Evolutionary conservation across 1,140 invertebrate species (phyloP), one percentile per base, ranked within the genome.

Genomic region (Physella acuta): DNA sequence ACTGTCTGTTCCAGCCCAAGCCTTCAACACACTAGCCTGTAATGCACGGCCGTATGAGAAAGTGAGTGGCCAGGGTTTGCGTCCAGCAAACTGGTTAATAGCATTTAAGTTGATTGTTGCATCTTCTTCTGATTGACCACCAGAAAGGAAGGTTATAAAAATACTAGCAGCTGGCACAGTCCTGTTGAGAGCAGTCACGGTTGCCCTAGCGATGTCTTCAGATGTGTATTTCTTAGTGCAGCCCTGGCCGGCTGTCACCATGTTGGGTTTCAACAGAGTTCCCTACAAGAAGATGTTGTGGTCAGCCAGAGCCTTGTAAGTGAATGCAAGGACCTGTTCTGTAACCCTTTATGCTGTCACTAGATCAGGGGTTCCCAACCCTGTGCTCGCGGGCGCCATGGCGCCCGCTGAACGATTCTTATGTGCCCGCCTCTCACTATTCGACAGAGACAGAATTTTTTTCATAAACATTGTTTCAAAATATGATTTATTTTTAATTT

Each of bases 221-320:
- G 94, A 89, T 20, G 89, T 89, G 78, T 62, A 68, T 75, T 90
- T 93, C 66, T 88, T 91, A 4, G 80, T 0, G 79, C 90, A 92
- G 2, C 88, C 89, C 86, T 95, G 93, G 49, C 85, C 95, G 67
- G 94, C 89, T 20, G 94, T 97, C 14, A 94, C 94, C 95, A 99
- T 99, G 89, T 99, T 99, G 17, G 97, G 97, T 85, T 99, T 99
- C 65, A 99, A 88, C 3, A 99, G 89, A 26, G 96, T 98, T 77
- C 97, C 97, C 85, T 99, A 97, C 73, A 99, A 88, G 87, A 90
- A 99, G 55, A 99, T 94, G 80, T 99, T 93, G 83, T 99, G 97
- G 82, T 99, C 97, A 76, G 89, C 91, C 17, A 99, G 88, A 14
- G 97, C 95, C 87, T 98, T 99, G 91, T 99, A 99, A 17, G 93